Evolutionary conservation across 2,888 invertebrate species (phyloP).

Genomic region (Drosophila hamatofila): DNA sequence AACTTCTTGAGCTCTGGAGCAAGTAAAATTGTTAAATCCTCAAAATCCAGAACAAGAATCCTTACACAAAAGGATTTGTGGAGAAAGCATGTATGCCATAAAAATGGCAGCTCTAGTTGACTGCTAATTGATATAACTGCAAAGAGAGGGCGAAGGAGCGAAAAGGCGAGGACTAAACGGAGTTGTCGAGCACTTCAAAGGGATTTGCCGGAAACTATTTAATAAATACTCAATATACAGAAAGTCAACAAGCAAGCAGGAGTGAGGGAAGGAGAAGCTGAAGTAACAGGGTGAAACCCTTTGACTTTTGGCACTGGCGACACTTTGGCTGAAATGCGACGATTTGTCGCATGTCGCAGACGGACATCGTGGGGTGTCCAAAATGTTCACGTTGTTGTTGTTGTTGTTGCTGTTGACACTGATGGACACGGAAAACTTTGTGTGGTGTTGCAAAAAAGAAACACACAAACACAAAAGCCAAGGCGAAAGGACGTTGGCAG

Average conservation of each 20-base stretch:
- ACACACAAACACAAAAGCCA: constrained; percentile 14
- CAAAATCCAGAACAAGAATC: constrained; percentile 31
- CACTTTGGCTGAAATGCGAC: constrained; percentile 47
- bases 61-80: constrained; percentile 41
- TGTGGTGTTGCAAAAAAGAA: constrained; percentile 11
- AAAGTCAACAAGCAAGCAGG: background rate
- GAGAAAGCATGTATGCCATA: constrained; percentile 35
- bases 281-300: constrained; percentile 39
- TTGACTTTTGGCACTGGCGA: constrained; percentile 58
- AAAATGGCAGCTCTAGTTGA: constrained; percentile 20
- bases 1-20: constrained; percentile 15
- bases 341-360: constrained; percentile 58
- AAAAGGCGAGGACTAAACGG: constrained; percentile 11
- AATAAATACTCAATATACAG: constrained; percentile 48
- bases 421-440: constrained; percentile 62
- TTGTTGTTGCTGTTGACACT: constrained; percentile 52
- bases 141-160: background rate
- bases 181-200: constrained; percentile 53
- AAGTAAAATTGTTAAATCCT: background rate
- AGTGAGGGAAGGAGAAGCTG: background rate
- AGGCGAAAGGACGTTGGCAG: constrained; percentile 7
- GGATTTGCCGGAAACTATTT: constrained; percentile 64
- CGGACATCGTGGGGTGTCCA: constrained; percentile 55
- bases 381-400: background rate
- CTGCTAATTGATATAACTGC: constrained; percentile 51